These are phyloP conservation scores for Chionoecetes opilio DNA, from an alignment of 1,140 invertebrate genomes.

Conservation along the genomic window DNA sequence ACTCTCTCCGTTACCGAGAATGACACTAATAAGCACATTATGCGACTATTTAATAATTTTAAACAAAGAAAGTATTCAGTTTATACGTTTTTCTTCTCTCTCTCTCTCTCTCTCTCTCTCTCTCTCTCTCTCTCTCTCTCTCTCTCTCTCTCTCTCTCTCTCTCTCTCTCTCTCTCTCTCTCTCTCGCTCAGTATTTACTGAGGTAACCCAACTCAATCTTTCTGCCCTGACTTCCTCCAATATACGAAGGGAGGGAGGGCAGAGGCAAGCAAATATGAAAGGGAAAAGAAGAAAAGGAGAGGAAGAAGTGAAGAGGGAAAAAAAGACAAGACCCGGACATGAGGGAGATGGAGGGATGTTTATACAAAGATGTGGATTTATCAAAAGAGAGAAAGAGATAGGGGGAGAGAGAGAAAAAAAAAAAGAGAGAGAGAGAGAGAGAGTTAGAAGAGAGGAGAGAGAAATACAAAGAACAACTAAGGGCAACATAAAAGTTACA, in stretches of 20 bases:
- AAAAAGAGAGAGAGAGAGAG: neutral
- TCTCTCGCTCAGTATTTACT: neutral
- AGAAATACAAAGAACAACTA: neutral
- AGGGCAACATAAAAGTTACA: no score
- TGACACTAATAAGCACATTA: no score
- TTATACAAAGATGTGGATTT: neutral
- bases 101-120: neutral
- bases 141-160: constrained; percentile 1
- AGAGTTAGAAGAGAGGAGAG: constrained; percentile 39
- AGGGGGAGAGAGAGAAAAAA: neutral
- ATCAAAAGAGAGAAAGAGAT: neutral
- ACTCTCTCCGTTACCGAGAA: no score
- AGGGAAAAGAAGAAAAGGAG: neutral
- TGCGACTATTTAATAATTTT: no score
- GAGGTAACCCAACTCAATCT: neutral
- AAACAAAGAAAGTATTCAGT: no score
- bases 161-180: constrained; percentile 34
- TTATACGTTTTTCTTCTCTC: neutral
- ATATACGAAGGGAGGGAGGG: neutral
- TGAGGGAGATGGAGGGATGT: neutral
- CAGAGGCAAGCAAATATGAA: neutral
- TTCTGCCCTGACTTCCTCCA: neutral
- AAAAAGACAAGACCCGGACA: neutral
- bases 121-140: neutral
- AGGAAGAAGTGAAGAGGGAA: neutral